Evolutionary conservation across 2,113 vertebrate genomes (phyloP).

Genomic region (Crotalus viridis): DNA sequence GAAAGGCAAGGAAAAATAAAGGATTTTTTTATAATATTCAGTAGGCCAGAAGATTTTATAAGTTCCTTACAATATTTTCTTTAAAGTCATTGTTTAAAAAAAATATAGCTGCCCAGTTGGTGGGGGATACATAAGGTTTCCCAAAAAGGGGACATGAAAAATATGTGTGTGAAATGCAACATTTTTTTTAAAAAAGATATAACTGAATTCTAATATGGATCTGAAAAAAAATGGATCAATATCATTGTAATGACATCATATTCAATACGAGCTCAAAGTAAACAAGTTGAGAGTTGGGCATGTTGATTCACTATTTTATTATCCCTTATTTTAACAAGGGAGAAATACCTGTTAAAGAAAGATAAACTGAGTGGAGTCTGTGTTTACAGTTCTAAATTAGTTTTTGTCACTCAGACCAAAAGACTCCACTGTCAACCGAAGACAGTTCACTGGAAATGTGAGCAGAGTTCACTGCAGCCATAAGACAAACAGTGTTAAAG

Average conservation of each 20-base stretch:
- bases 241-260: not conserved
- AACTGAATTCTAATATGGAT: not conserved
- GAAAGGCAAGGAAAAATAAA: not conserved
- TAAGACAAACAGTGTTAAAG: conserved; percentile 9
- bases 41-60: not conserved
- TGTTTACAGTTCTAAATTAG: conserved; percentile 30
- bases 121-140: not conserved
- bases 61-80: not conserved
- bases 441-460: conserved; percentile 13
- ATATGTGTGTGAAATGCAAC: not conserved
- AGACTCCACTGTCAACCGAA: not conserved
- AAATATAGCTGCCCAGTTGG: not conserved
- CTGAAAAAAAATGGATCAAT: too few relatives aligned
- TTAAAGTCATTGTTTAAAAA: not conserved
- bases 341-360: conserved; percentile 16
- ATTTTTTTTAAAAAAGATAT: not conserved
- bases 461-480: not conserved
- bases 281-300: conserved; percentile 1
- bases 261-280: not conserved
- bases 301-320: conserved; percentile 3
- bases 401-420: conserved; percentile 12
- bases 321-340: not conserved
- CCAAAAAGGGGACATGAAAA: not conserved
- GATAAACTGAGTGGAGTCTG: not conserved
- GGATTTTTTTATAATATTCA: not conserved